These are phyloP conservation scores for Bhutanitis thaidina DNA, from an alignment of 2,888 invertebrate species.

Conservation along the genomic window DNA sequence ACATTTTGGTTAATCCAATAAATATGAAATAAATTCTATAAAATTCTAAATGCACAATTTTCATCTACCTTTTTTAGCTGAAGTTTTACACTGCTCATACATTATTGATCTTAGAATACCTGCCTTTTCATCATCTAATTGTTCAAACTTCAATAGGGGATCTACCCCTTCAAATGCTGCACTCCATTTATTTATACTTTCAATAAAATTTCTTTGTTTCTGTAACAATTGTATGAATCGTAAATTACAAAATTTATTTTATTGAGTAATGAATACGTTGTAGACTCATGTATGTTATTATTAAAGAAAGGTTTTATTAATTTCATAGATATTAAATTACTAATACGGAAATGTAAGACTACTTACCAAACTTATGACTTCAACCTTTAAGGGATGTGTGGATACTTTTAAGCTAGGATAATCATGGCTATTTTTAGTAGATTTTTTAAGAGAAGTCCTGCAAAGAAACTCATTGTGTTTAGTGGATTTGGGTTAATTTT, in stretches of 20 bases:
- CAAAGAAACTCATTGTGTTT: constrained; percentile 19
- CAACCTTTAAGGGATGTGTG: constrained; percentile 59
- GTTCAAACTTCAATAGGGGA: constrained; percentile 65
- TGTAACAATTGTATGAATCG: constrained; percentile 37
- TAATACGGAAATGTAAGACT: too few species aligned
- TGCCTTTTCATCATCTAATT: constrained; percentile 59
- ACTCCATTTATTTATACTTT: constrained; percentile 67
- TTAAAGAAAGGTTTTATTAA: too few species aligned
- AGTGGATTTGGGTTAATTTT: neutral
- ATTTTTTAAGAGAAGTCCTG: constrained; percentile 46
- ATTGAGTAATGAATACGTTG: too few species aligned
- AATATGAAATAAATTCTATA: too few species aligned
- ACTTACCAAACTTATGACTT: constrained; percentile 46
- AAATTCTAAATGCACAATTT: too few species aligned
- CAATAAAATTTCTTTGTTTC: constrained; percentile 55
- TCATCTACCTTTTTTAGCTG: too few species aligned
- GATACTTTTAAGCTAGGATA: constrained; percentile 57
- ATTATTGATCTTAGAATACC: too few species aligned
- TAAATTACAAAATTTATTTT: too few species aligned
- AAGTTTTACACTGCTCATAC: too few species aligned
- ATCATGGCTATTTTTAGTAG: constrained; percentile 27
- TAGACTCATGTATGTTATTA: too few species aligned
- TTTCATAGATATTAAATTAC: too few species aligned
- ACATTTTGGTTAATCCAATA: too few species aligned
- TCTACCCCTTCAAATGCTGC: constrained; percentile 66